Percentiles rank a stretch among this genome's conserved stretches.
These are phyloP conservation scores for Gasterosteus nipponicus DNA, from an alignment of 2,113 vertebrate species.

Conservation along the genomic window DNA sequence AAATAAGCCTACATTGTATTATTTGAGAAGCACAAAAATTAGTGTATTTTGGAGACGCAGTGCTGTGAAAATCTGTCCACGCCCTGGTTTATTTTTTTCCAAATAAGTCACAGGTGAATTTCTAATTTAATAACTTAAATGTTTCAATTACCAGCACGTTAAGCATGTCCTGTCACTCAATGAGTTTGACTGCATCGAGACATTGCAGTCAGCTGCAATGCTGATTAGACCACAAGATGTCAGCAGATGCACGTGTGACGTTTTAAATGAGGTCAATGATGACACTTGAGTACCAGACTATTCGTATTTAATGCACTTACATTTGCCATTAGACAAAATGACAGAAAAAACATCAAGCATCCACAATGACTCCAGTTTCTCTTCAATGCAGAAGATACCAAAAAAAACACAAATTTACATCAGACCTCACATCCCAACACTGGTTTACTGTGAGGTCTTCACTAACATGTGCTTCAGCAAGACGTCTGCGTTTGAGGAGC, in stretches of 20 bases:
- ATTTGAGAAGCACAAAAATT: not conserved
- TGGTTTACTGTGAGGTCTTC: conserved; percentile 94
- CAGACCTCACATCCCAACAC: conserved; percentile 87
- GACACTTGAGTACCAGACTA: not conserved
- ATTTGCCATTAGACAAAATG: not conserved
- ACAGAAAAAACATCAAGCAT: conserved; percentile 32
- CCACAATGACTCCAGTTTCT: conserved; percentile 62
- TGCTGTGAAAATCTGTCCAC: too few relatives aligned
- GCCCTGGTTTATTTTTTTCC: too few relatives aligned
- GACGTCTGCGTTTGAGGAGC: conserved; percentile 45
- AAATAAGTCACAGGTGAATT: too few relatives aligned
- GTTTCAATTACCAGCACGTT: too few relatives aligned
- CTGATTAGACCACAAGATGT: conserved; percentile 50
- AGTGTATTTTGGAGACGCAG: not conserved
- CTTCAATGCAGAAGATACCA: conserved; percentile 73
- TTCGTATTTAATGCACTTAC: not conserved
- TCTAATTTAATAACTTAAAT: too few relatives aligned
- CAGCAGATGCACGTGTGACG: conserved; percentile 23
- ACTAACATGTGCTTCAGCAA: conserved; percentile 82
- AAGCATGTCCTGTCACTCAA: not conserved
- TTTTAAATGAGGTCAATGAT: not conserved
- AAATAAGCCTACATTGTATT: not conserved
- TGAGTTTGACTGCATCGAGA: not conserved
- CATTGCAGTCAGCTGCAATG: not conserved
- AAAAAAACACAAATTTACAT: conserved; percentile 82